Conservation (phyloP, 2,888 invertebrate genomes). For the Tanypteryx hageni region DNA sequence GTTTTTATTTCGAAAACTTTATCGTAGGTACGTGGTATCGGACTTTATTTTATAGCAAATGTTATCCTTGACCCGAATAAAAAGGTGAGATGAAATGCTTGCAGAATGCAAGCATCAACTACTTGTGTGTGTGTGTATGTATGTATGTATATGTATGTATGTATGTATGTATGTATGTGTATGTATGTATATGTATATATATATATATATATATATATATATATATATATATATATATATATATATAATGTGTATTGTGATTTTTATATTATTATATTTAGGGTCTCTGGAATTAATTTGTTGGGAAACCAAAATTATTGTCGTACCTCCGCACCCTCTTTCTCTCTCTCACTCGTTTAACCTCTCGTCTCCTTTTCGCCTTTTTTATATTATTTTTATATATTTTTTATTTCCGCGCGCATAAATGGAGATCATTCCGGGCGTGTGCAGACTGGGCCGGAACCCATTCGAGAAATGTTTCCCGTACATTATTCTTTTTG, state of each 20-base stretch:
- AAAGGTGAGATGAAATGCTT: too few relatives aligned
- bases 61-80: too few relatives aligned
- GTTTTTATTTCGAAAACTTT: too few relatives aligned
- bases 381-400: not conserved
- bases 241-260: not conserved
- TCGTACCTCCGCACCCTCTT: not conserved
- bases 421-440: not conserved
- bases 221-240: not conserved
- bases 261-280: not conserved
- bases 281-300: not conserved
- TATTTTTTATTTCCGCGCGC: not conserved
- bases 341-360: not conserved
- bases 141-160: too few relatives aligned
- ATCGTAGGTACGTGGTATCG: too few relatives aligned
- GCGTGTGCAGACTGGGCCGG: slow-evolving; percentile 12
- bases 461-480: not conserved
- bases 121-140: too few relatives aligned
- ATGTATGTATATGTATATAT: not conserved
- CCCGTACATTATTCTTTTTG: not conserved
- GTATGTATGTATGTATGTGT: not conserved
- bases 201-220: not conserved
- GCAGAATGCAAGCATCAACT: too few relatives aligned
- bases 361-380: not conserved
- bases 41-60: too few relatives aligned
- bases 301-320: not conserved